Conservation (phyloP, 2,888 invertebrate genomes). For the Oxycera nigricornis region DNA sequence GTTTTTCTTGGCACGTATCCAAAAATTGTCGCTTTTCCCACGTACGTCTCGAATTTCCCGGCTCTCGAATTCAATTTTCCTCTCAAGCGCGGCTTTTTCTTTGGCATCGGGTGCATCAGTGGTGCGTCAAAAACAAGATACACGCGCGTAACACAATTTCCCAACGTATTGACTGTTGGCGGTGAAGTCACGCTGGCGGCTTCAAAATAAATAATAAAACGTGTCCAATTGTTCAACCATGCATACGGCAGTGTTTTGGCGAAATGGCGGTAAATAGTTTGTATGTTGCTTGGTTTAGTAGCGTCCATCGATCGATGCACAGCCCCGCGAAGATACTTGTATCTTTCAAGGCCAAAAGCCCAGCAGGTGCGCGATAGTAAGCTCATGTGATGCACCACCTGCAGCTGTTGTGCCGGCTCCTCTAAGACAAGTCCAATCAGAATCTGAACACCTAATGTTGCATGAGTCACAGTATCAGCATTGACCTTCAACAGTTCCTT, state of each 20-base stretch:
- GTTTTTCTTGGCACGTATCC: background rate
- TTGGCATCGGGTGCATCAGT: background rate
- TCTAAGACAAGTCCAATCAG: no score
- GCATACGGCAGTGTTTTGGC: slow-evolving; percentile 62
- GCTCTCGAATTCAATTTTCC: background rate
- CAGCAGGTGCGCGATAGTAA: no score
- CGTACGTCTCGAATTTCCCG: background rate
- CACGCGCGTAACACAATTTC: background rate
- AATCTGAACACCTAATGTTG: no score
- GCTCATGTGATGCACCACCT: no score
- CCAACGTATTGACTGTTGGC: background rate
- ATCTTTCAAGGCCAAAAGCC: no score
- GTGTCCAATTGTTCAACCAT: slow-evolving; percentile 48
- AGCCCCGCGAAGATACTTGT: no score
- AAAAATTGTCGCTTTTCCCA: background rate
- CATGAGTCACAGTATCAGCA: no score
- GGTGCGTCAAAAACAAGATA: background rate
- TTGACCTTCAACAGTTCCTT: no score
- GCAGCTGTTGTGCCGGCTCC: no score
- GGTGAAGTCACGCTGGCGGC: background rate
- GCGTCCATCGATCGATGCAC: no score
- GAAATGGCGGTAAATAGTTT: slow-evolving; percentile 60
- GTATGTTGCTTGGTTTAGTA: no score
- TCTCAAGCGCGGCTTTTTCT: background rate
- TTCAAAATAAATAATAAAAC: background rate